Conservation (phyloP, 2,888 invertebrate species). For the Hypolimnas misippus region DNA sequence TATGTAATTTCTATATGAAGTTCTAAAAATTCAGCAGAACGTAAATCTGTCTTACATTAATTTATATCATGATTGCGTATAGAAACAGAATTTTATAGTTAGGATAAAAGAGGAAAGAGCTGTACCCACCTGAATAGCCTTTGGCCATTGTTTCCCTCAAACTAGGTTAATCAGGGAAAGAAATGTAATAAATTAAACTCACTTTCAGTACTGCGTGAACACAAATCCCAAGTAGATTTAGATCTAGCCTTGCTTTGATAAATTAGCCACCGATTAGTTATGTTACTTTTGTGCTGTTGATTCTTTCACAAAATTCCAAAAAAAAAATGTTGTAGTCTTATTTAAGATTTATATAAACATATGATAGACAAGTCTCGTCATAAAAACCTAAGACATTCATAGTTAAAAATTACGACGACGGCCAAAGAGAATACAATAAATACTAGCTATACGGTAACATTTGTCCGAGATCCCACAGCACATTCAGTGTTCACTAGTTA, state of each 20-base stretch:
- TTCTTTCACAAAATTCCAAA: neutral
- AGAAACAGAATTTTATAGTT: conserved; percentile 17
- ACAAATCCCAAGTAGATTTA: conserved; percentile 35
- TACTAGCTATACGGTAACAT: too few relatives aligned
- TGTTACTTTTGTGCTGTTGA: neutral
- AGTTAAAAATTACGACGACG: too few relatives aligned
- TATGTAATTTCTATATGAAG: too few relatives aligned
- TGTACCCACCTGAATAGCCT: conserved; percentile 4
- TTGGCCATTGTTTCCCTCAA: conserved; percentile 23
- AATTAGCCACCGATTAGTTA: conserved; percentile 30
- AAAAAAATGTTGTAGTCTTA: too few relatives aligned
- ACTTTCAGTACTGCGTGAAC: conserved; percentile 38
- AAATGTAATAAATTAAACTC: conserved; percentile 33
- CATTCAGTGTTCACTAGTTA: too few relatives aligned
- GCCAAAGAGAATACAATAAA: too few relatives aligned
- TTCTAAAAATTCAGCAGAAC: too few relatives aligned
- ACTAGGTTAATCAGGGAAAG: conserved; percentile 32
- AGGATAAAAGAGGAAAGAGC: conserved; percentile 15
- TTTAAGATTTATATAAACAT: neutral
- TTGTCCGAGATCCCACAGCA: too few relatives aligned
- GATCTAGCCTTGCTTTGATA: conserved; percentile 35
- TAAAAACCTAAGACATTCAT: too few relatives aligned
- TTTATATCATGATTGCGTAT: too few relatives aligned
- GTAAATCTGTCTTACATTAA: too few relatives aligned
- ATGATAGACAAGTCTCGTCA: too few relatives aligned